Conservation (phyloP, 2,888 invertebrate species). For the Blomia tropicalis region DNA sequence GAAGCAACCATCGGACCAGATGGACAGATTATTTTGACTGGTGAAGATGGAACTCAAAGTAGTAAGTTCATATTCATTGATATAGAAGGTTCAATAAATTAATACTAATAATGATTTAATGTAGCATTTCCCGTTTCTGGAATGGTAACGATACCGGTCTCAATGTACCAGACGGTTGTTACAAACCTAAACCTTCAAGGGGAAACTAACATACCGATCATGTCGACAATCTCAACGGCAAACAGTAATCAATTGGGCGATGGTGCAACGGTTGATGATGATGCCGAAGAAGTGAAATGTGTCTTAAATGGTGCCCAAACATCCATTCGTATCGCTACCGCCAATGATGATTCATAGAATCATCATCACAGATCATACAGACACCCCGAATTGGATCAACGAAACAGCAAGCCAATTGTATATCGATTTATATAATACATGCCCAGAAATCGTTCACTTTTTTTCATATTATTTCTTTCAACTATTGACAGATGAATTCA, state of each 20-base stretch:
- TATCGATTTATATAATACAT: not conserved
- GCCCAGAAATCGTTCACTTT: not conserved
- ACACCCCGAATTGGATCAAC: not conserved
- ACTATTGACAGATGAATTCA: no score
- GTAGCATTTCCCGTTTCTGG: conserved; percentile 50
- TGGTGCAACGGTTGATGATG: conserved; percentile 18
- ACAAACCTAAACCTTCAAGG: conserved; percentile 23
- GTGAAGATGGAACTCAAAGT: conserved; percentile 60
- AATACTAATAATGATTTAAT: conserved; percentile 15
- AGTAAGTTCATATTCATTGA: conserved; percentile 26
- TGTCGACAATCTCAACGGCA: conserved; percentile 21
- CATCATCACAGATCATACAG: not conserved
- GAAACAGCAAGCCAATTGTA: not conserved
- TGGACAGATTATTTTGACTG: conserved; percentile 83
- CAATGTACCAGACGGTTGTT: conserved; percentile 61
- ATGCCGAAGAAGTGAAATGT: conserved; percentile 24
- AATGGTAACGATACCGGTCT: conserved; percentile 86
- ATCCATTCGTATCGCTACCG: conserved; percentile 8
- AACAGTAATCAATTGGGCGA: not conserved
- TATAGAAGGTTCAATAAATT: not conserved
- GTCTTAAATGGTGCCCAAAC: conserved; percentile 26
- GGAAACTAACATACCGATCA: conserved; percentile 23
- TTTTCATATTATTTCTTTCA: not conserved
- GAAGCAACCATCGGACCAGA: conserved; percentile 78
- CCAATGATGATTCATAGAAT: not conserved